Evolutionary conservation across 2,113 vertebrate genomes (phyloP), one percentile per base, ranked within the genome.

Genomic region (Etheostoma cragini): DNA sequence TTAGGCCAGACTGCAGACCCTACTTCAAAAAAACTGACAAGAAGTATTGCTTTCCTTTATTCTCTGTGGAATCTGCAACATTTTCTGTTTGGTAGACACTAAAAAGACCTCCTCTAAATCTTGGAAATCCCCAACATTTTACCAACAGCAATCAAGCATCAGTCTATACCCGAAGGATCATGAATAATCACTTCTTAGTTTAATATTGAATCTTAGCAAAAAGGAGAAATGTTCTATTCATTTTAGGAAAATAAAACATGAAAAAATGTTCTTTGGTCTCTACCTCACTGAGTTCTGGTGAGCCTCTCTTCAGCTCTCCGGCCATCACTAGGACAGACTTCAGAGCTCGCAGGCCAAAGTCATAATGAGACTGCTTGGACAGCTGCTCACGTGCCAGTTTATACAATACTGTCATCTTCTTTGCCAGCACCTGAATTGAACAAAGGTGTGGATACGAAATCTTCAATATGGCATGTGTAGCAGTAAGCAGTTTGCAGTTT

Each of bases 401-500:
- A 76, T 99, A 99, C n/a, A 99, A 90, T 1, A 99, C 98, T 0
- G 98, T 99, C 98, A 99, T 99, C 95, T 99, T 99, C 87, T 97
- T 98, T 70, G 98, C 98, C 89, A 99, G 94, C 0, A 95, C 92
- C 98, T 99, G 64, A 68, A 75, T 78, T 10, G 0, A 75, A 57
- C 8, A 81, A 10, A 16, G 61, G 12, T 15, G 6, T 54, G 60
- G 6, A 68, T 4, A 71, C 45, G 22, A 65, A 66, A 49, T 64
- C 53, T 16, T 67, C 0, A 50, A 50, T 24, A 5, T 17, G 6
- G 17, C 2, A 62, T 46, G 7, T 68, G 19, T 22, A 24, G 12
- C 3, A 16, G 19, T n/a, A 5, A 45, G 21, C 19, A 17, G 10
- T 83, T 56, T 45, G 49, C 14, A 30, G 47, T 42, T 57, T 68